phyloP scores from a whole-genome alignment of 2,113 vertebrate species.

The Cercopithecus mona region DNA sequence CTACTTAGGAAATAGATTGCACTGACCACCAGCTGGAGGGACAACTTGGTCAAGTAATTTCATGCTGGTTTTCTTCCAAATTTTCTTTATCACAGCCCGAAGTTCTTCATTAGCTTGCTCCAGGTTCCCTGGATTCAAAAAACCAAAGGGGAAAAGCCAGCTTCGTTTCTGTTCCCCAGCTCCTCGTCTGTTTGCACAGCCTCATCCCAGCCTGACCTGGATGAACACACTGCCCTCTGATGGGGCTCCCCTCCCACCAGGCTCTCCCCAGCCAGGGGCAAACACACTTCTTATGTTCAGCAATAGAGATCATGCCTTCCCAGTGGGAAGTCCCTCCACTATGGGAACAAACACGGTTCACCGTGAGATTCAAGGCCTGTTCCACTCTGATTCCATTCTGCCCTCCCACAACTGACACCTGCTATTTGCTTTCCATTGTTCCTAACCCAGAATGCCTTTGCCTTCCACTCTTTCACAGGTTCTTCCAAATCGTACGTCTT shows the following conservation, averaged over 20 bases:
- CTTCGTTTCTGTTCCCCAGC: not conserved
- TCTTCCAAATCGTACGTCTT: not conserved
- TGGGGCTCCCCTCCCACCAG: no score
- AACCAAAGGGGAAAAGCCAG: not conserved
- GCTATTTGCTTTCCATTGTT: no score
- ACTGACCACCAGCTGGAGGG: constrained; percentile 99
- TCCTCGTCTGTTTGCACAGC: no score
- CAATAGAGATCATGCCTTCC: not conserved
- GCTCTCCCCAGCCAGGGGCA: not conserved
- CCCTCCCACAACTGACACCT: not conserved
- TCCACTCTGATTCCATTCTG: not conserved
- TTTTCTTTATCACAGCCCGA: constrained; percentile 98
- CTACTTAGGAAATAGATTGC: constrained; percentile 55
- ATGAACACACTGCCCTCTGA: accelerated
- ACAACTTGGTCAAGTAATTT: constrained; percentile 99
- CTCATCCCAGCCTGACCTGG: not conserved
- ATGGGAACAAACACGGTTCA: not conserved
- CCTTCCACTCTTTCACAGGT: not conserved
- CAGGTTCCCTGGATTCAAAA: constrained; percentile 90
- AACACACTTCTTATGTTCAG: not conserved
- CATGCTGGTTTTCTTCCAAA: constrained; percentile 99
- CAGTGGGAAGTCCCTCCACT: not conserved
- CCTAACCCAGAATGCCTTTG: not conserved
- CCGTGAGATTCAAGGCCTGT: not conserved
- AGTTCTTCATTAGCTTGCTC: constrained; percentile 99